Evolutionary conservation across 2,113 vertebrate genomes (phyloP).

Genomic region (Ceyx melanurus): DNA sequence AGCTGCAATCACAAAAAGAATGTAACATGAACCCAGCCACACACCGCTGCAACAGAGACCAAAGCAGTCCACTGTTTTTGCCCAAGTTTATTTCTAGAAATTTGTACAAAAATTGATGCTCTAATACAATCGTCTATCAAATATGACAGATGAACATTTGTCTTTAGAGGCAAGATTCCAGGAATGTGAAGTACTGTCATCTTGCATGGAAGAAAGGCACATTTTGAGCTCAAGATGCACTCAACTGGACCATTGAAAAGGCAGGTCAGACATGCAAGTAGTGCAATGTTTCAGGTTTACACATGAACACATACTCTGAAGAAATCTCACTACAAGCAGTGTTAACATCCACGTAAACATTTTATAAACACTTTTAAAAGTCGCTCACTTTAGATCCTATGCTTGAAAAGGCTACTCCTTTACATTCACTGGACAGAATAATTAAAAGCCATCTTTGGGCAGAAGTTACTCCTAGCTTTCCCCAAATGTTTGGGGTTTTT

Average conservation of each 20-base stretch:
- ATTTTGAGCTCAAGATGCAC: conserved; percentile 31
- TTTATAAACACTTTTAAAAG: conserved; percentile 17
- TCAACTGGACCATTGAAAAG: conserved; percentile 8
- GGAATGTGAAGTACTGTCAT: conserved; percentile 42
- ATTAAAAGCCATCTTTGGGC: conserved; percentile 2
- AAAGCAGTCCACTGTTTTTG: not conserved
- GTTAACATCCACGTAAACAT: conserved; percentile 41
- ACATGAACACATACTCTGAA: conserved; percentile 1
- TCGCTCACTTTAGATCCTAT: not conserved
- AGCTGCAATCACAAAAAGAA: not conserved
- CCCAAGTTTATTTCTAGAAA: conserved; percentile 76
- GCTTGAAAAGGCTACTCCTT: not conserved
- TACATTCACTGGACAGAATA: conserved; percentile 12
- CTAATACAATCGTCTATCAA: conserved; percentile 53
- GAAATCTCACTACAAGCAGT: conserved; percentile 46
- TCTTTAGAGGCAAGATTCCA: conserved; percentile 31
- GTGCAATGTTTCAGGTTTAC: conserved; percentile 44
- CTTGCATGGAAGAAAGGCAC: conserved; percentile 65
- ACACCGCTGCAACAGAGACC: not conserved
- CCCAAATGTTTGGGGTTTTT: not conserved
- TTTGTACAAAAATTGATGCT: conserved; percentile 67
- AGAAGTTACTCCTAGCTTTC: not conserved
- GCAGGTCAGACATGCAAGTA: conserved; percentile 59
- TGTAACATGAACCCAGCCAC: not conserved
- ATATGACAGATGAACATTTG: conserved; percentile 38